A percentile compares a stretch with the other conserved stretches of the same genome.
Evolutionary conservation across 2,797 vertebrate species (phyloP).

Genomic region (Masticophis lateralis): DNA sequence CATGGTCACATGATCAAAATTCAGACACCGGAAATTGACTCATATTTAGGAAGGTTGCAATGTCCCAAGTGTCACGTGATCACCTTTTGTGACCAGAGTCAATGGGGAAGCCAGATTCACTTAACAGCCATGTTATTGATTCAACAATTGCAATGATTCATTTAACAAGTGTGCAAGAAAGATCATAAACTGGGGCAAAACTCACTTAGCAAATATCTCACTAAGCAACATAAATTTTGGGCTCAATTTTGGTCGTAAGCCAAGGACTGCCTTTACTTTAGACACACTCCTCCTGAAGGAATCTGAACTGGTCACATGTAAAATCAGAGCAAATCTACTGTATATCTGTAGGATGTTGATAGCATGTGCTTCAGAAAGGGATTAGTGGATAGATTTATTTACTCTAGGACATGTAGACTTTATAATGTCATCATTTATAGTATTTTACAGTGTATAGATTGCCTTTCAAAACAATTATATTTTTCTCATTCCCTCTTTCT

Average conservation of each 20-base stretch:
- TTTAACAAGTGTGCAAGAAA: neutral
- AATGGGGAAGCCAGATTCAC: neutral
- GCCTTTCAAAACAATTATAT: neutral
- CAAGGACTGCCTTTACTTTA: neutral
- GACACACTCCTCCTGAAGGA: neutral
- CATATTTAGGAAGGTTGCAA: neutral
- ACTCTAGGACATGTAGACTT: neutral
- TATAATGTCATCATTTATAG: neutral
- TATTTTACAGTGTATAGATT: neutral
- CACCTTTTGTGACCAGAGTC: neutral
- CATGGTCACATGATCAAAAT: neutral
- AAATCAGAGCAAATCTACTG: neutral
- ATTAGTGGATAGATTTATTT: neutral
- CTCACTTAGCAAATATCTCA: neutral
- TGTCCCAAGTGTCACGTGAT: neutral
- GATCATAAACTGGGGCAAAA: neutral
- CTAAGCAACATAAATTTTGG: neutral
- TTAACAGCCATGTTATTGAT: neutral
- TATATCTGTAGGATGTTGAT: neutral
- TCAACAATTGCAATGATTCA: neutral
- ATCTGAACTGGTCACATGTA: neutral
- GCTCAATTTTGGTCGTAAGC: neutral
- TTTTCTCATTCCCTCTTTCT: neutral
- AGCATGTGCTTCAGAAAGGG: neutral
- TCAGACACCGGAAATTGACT: neutral